Evolutionary conservation across 2,888 invertebrate species (phyloP), one percentile per base, ranked within the genome.

Genomic region (Blastobasis adustella): DNA sequence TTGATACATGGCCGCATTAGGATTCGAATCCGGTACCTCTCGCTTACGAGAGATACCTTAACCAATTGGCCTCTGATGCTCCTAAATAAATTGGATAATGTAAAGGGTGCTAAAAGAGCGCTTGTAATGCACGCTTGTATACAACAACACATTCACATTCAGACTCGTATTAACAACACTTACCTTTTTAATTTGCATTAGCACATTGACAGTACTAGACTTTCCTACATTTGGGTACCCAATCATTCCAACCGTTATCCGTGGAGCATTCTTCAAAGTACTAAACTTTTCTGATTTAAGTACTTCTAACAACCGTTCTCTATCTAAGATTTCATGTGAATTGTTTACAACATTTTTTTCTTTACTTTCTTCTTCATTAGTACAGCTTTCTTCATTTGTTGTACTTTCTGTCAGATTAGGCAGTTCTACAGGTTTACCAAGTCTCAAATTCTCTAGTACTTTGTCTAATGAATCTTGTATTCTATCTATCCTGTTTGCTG

Each of bases 181-280:
- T 48, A 94, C 94, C 85, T 95, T 95, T 69, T 95, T 99, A 40
- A 91, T 91, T 60, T 93, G 92, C 82, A 99, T 90, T 47, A 99
- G 79, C 10, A 97, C 91, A 89, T 99, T 99, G 54, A 99, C 98
- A 6, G 99, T 98, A 55, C 99, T 99, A 79, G 98, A 99, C 82
- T 99, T 99, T n/a, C 99, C 99, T 1, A 99, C 99, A 90, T 99
- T 99, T 0, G 99, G 99, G 86, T 99, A 99, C 1, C 99, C 99
- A 53, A 99, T 98, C 78, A 98, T 90, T 6, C 98, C 98, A 53
- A 98, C 92, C n/a, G 96, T 96, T 6, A 94, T 90, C 39, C 93
- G 73, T n/a, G 84, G 85, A 2, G 83, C 82, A 70, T 82, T 85
- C 59, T 86, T 87, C 53, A 82, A 67, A 37, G 60, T 87, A 66